phyloP scores from a whole-genome alignment of 2,113 vertebrate genomes.

The Halichoerus grypus region DNA sequence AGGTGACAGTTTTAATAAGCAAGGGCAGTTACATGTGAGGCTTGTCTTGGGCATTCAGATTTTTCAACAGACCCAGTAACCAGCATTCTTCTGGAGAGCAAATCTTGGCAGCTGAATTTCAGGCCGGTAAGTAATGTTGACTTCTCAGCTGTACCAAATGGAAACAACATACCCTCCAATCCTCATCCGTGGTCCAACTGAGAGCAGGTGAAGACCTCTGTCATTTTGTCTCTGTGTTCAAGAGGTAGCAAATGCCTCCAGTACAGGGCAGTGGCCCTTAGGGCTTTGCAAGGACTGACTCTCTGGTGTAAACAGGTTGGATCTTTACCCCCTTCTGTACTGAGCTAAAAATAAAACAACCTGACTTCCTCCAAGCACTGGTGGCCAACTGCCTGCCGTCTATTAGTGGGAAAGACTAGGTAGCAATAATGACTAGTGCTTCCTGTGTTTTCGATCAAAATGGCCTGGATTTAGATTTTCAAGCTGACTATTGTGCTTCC shows the following conservation, averaged over 20 bases:
- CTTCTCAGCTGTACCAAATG: neutral
- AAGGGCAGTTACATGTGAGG: neutral
- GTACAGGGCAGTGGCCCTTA: slow-evolving; percentile 9
- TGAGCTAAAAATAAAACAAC: slow-evolving; percentile 72
- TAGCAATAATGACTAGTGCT: slow-evolving; percentile 14
- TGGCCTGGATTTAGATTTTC: slow-evolving; percentile 29
- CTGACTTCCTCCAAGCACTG: slow-evolving; percentile 12
- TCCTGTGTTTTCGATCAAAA: slow-evolving; percentile 48
- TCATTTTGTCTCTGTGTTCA: neutral
- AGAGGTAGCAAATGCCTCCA: slow-evolving; percentile 35
- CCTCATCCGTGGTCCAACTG: neutral
- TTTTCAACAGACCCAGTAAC: neutral
- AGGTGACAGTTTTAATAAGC: neutral
- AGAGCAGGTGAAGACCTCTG: neutral
- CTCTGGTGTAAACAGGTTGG: neutral
- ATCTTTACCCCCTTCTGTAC: slow-evolving; percentile 21
- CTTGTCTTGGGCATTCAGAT: neutral
- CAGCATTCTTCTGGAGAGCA: neutral
- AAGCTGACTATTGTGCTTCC: neutral
- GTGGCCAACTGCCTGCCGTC: slow-evolving; percentile 42
- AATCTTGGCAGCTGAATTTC: neutral
- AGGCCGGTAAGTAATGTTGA: neutral
- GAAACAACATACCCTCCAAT: neutral
- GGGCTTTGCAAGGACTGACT: slow-evolving; percentile 9
- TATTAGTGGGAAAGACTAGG: slow-evolving; percentile 31